Conservation (phyloP, 2,888 invertebrate genomes). For the Ellobium chinense region DNA sequence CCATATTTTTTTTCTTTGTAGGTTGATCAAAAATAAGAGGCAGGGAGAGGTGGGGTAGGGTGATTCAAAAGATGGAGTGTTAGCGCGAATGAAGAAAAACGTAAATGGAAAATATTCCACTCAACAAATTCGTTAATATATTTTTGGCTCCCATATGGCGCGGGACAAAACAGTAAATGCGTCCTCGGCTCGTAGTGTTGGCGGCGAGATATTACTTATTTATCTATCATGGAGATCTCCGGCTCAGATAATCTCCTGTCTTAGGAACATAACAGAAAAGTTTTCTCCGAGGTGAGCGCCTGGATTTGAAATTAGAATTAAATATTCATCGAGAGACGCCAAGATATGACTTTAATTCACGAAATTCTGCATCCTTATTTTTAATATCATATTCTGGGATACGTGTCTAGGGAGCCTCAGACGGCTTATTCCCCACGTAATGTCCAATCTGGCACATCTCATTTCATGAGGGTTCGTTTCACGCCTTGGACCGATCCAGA, state of each 20-base stretch:
- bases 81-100: not conserved
- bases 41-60: no score
- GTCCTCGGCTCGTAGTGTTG: not conserved
- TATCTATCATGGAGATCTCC: not conserved
- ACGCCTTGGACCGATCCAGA: constrained; percentile 32
- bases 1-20: no score
- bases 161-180: not conserved
- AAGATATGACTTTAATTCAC: constrained; percentile 13
- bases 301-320: constrained; percentile 23
- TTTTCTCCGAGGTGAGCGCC: not conserved
- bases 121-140: not conserved
- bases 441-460: constrained; percentile 4
- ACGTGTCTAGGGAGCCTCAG: not conserved
- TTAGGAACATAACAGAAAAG: not conserved
- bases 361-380: not conserved
- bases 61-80: no score
- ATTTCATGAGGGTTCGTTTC: constrained; percentile 36
- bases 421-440: constrained; percentile 6
- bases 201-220: not conserved
- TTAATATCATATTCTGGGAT: constrained; percentile 7
- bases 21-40: no score
- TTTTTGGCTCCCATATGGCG: not conserved
- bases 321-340: constrained; percentile 14
- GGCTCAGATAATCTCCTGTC: not conserved
- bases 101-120: not conserved